Base-by-base conservation (phyloP, 2,888 invertebrate species). In the Campaea margaritaria region DNA sequence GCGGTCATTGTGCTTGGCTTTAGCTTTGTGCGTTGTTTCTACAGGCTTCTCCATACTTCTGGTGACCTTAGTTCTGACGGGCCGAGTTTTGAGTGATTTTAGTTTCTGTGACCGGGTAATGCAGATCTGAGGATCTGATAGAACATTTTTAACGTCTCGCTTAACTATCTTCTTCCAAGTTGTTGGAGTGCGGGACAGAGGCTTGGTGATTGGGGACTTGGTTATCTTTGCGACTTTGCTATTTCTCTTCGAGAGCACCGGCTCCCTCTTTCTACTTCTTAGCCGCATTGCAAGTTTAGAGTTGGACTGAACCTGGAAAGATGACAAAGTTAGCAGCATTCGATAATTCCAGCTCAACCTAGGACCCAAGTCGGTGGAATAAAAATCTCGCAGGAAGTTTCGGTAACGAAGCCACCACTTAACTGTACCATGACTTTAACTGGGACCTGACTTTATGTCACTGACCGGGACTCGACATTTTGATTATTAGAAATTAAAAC, bases 191-290 rank as follows among this genome's bases (percentile, higher is more conserved):
- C 82, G 83, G 0, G 82, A 68, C 12, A 85, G 53, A 1, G 82
- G 70, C 53, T 78, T 79, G 34, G 76, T 82, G 2, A 83, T 65
- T 0, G 85, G 73, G 66, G 83, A 85, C 46, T 81, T 78, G 58
- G 84, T 83, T 15, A 87, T 67, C 54, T 83, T 89, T 0, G 84
- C 77, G 5, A 86, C 78, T 72, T 79, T 85, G 50, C 81, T 72
- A 67, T 81, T 85, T 73, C 85, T 86, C 73, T 80, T 84, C 76
- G 89, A 87, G 86, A 93, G 89, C 81, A 93, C 91, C 71, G 93
- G 93, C 87, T 93, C 93, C 79, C 94, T 93, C 79, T 94, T 94
- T 75, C 95, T 94, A 84, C 95, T 95, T 85, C 95, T 93, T 82
- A 95, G 88, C 93, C 95, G 95, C 95, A 95, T 95, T 68, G 89